A percentile compares a stretch with the other conserved stretches of the same genome.
phyloP scores from a whole-genome alignment of 2,797 vertebrate genomes.

The Simalia tracyae region DNA sequence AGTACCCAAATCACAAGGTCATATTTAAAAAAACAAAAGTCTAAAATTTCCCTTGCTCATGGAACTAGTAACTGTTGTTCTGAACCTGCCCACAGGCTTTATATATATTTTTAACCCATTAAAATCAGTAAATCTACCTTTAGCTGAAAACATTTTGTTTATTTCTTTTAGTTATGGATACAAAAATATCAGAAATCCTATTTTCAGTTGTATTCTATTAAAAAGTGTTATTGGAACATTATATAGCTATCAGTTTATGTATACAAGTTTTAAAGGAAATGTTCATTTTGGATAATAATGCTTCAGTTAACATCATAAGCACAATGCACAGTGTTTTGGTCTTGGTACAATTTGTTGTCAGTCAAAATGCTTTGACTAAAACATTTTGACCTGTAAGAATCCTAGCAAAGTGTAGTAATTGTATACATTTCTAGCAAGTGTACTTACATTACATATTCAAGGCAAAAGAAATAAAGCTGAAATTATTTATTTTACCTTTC shows the following conservation, averaged over 20 bases:
- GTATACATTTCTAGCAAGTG: conserved; percentile 16
- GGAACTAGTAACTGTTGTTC: background rate
- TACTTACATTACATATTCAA: conserved; percentile 13
- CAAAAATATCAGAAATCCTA: background rate
- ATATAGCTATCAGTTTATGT: conserved; percentile 17
- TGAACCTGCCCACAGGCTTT: background rate
- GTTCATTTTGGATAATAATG: conserved; percentile 1
- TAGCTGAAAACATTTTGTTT: conserved; percentile 1
- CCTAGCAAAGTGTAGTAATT: conserved; percentile 5
- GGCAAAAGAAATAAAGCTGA: conserved; percentile 48
- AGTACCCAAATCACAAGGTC: background rate
- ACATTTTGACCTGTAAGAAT: conserved; percentile 16
- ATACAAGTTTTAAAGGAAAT: conserved; percentile 39
- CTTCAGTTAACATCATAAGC: conserved; percentile 26
- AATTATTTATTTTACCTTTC: conserved; percentile 85
- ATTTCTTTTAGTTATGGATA: background rate
- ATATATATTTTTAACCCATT: background rate
- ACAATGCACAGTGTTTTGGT: background rate
- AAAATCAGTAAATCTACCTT: conserved; percentile 13
- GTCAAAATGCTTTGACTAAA: conserved; percentile 24
- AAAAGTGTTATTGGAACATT: background rate
- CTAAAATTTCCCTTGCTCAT: background rate
- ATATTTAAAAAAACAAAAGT: background rate
- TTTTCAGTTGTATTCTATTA: background rate
- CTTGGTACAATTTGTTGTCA: conserved; percentile 28